Percentiles rank a stretch among this genome's conserved stretches.
These are phyloP conservation scores for Trichonephila clavata DNA, from an alignment of 1,140 invertebrate genomes.

Conservation along the genomic window DNA sequence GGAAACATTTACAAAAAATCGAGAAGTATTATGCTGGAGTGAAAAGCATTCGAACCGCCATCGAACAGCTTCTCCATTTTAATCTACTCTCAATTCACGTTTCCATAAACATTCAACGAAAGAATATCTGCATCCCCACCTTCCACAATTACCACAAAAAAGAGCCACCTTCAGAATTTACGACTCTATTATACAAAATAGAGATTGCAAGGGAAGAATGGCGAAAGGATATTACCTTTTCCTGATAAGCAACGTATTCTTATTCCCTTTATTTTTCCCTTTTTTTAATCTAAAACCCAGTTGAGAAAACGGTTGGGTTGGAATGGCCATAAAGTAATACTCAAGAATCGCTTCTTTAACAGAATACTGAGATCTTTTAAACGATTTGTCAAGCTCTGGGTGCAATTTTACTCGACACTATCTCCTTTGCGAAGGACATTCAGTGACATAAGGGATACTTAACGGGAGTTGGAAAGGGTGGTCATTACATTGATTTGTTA, in stretches of 20 bases:
- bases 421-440: not conserved
- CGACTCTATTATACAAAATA: slow-evolving; percentile 32
- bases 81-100: not conserved
- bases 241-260: not conserved
- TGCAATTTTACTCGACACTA: slow-evolving; percentile 49
- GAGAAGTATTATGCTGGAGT: not conserved
- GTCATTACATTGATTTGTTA: slow-evolving; percentile 54
- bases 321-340: slow-evolving; percentile 28
- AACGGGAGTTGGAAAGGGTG: not conserved
- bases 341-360: slow-evolving; percentile 47
- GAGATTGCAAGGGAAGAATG: not conserved
- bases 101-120: not conserved
- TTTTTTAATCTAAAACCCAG: not conserved
- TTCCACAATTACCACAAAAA: not conserved
- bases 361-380: slow-evolving; percentile 42
- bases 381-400: slow-evolving; percentile 42
- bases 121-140: not conserved
- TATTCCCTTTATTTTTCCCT: not conserved
- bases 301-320: not conserved
- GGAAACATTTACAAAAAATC: too few species aligned
- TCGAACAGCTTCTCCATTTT: not conserved
- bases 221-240: slow-evolving; percentile 12
- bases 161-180: not conserved
- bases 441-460: slow-evolving; percentile 26
- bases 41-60: not conserved